Percentiles rank a stretch among this genome's conserved stretches.
phyloP scores from a whole-genome alignment of 2,113 vertebrate genomes.

The Nothocercus nigrocapillus region DNA sequence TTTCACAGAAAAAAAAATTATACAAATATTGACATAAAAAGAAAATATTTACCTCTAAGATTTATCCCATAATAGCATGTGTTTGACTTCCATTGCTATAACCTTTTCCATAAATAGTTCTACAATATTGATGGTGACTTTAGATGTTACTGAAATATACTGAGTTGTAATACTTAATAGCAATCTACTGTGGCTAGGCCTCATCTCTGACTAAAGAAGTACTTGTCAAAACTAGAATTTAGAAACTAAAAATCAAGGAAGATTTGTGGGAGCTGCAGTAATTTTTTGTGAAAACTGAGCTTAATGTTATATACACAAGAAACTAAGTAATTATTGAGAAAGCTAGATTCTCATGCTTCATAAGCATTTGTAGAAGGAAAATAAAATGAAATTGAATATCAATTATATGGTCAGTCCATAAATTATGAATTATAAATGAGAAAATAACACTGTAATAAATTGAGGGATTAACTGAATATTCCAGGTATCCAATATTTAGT shows the following conservation, averaged over 20 bases:
- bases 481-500: fast-evolving
- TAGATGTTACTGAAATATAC: background rate
- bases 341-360: background rate
- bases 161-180: background rate
- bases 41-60: background rate
- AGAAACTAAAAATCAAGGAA: background rate
- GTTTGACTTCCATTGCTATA: background rate
- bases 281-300: background rate
- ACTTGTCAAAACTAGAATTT: background rate
- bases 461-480: background rate
- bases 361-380: background rate
- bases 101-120: background rate
- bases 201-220: background rate
- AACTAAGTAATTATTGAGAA: background rate
- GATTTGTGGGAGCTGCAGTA: background rate
- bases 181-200: background rate
- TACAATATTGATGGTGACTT: background rate
- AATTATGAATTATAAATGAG: background rate
- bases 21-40: background rate
- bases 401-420: background rate
- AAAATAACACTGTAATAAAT: background rate
- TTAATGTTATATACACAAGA: background rate
- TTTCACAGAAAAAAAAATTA: background rate
- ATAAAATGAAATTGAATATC: background rate
- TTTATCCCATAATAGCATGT: background rate